Evolutionary conservation across 2,888 invertebrate genomes (phyloP).

Genomic region (Kryphioiulus occultus): DNA sequence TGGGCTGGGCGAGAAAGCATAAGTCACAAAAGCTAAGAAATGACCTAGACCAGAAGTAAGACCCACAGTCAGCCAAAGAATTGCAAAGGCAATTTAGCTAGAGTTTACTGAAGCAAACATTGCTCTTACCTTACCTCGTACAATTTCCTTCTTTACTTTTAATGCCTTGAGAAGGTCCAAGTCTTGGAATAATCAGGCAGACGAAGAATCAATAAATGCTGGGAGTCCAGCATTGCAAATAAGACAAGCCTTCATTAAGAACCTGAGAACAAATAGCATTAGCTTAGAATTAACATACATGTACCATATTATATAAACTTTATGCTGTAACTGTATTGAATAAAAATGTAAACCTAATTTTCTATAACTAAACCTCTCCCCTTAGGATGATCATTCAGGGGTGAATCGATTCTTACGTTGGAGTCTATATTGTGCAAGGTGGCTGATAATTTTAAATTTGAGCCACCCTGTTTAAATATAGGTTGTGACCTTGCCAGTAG

Average conservation of each 20-base stretch:
- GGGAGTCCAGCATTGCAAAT: not conserved
- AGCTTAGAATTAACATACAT: not conserved
- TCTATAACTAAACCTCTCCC: not conserved
- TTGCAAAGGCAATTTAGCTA: not conserved
- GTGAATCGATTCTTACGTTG: not conserved
- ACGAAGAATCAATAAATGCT: not conserved
- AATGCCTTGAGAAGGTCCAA: not conserved
- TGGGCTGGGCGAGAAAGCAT: not conserved
- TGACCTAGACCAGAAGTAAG: not conserved
- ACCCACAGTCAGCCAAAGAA: not conserved
- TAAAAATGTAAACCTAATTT: constrained; percentile 35
- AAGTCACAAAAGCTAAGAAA: not conserved
- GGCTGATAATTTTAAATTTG: not conserved
- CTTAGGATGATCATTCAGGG: not conserved
- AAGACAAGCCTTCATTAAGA: constrained; percentile 19
- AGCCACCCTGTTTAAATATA: not conserved
- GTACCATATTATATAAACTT: not conserved
- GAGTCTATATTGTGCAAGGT: not conserved
- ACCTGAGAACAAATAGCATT: constrained; percentile 30
- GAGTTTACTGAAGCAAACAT: too few species aligned
- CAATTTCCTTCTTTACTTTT: not conserved
- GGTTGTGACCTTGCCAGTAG: not conserved
- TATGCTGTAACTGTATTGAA: not conserved
- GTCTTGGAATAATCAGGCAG: not conserved
- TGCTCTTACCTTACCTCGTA: not conserved